Evolutionary conservation across 2,797 vertebrate species (phyloP).

Genomic region (Oryzias dopingdopingensis): DNA sequence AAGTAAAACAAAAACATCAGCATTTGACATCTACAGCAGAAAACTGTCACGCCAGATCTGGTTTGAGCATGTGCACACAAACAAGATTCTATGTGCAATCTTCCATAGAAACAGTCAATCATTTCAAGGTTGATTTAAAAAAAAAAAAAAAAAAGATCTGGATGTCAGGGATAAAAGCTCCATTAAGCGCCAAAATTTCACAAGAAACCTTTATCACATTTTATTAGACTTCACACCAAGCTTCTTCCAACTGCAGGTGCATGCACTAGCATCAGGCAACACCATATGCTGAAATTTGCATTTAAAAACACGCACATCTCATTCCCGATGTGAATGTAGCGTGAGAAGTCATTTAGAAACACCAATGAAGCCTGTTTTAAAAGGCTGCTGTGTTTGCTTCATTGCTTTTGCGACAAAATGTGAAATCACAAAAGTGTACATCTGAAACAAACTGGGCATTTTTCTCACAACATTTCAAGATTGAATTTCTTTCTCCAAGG

Average conservation of each 20-base stretch:
- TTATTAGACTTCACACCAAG: background rate
- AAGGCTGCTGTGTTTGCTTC: background rate
- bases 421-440: constrained; percentile 40
- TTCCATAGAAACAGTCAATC: constrained; percentile 1
- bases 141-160: background rate
- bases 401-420: constrained; percentile 23
- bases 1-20: constrained; percentile 39
- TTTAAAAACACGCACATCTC: too few species aligned
- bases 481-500: constrained; percentile 31
- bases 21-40: constrained; percentile 51
- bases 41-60: background rate
- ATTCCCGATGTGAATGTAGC: too few species aligned
- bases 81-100: constrained; percentile 22
- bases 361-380: too few species aligned
- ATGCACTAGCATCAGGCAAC: too few species aligned
- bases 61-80: constrained; percentile 7
- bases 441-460: constrained; percentile 26
- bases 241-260: too few species aligned
- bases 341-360: too few species aligned
- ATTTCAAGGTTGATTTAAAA: background rate
- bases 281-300: too few species aligned
- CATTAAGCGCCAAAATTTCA: background rate
- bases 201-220: background rate
- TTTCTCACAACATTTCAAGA: constrained; percentile 15
- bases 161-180: constrained; percentile 5